Evolutionary conservation across 2,888 invertebrate genomes (phyloP), one percentile per base, ranked within the genome.

Genomic region (Dicranocentrus wangi): DNA sequence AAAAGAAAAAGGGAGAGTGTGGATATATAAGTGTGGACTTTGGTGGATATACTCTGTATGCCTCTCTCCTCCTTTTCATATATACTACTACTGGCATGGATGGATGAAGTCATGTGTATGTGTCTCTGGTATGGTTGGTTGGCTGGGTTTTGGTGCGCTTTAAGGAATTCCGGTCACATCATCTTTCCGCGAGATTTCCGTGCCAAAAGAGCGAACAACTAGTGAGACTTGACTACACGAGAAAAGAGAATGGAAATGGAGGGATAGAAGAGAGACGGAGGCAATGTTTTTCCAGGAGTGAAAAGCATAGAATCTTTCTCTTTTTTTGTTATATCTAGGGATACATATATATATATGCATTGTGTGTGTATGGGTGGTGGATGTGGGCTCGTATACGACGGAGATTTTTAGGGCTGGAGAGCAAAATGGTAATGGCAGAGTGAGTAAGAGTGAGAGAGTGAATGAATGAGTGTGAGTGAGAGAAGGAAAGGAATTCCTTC

Each of bases 121-220:
- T 58, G 58, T 58, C 58, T 58, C 58, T 58, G 63, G 79, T 80
- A 80, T 80, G 79, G 79, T 80, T 80, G 79, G 79, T 70, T 84
- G 81, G 66, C 79, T 81, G 81, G 82, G 82, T 83, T 82, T 82
- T 72, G 72, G 72, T 72, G 79, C 79, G 79, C 79, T 79, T 79
- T 71, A 71, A 85, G 82, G 85, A 84, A 85, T 84, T 85, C 85
- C 85, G 85, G 85, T 85, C 85, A 85, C 85, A 85, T 85, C 85
- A 84, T 85, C 85, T 84, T 85, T 84, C 85, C 85, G 85, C 84
- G 85, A 84, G 85, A 84, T 84, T 85, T 85, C 85, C 84, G 85
- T 85, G 84, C 85, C 85, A 85, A 85, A 85, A 85, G 83, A 84
- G 84, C 83, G 85, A 83, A 84, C 83, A 85, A 85, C 82, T 85